Evolutionary conservation across 1,140 invertebrate genomes (phyloP).

Genomic region (Cyclargus thomasi): DNA sequence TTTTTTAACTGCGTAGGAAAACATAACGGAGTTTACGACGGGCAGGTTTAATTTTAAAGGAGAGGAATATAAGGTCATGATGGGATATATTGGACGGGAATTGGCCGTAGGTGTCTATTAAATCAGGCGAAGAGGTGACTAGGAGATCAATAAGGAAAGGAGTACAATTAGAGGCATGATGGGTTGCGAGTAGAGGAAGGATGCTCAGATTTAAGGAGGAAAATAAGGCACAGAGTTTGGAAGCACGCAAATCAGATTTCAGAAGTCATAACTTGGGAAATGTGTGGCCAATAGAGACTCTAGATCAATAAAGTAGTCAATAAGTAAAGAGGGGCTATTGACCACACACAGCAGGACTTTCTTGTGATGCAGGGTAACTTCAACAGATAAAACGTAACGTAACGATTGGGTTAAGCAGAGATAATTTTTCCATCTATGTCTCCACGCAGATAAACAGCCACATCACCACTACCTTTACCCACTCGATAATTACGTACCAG

Average conservation of each 20-base stretch:
- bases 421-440: too few relatives aligned
- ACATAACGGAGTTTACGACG: background rate
- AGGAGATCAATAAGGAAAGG: background rate
- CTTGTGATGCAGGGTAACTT: too few relatives aligned
- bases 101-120: background rate
- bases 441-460: too few relatives aligned
- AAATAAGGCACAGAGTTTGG: background rate
- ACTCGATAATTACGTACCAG: too few relatives aligned
- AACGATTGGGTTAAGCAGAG: too few relatives aligned
- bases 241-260: background rate
- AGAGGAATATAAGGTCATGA: too few relatives aligned
- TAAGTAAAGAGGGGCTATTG: background rate
- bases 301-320: background rate
- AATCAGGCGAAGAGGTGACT: background rate
- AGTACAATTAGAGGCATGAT: background rate
- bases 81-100: background rate
- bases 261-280: background rate
- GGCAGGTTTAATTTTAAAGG: background rate
- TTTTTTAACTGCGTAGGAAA: background rate
- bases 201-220: background rate
- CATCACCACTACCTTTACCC: too few relatives aligned
- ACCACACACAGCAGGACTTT: background rate
- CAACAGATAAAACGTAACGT: too few relatives aligned
- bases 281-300: background rate
- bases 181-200: background rate